Evolutionary conservation across 2,888 invertebrate species (phyloP), one percentile per base, ranked within the genome.

Genomic region (Julus scandinavius): DNA sequence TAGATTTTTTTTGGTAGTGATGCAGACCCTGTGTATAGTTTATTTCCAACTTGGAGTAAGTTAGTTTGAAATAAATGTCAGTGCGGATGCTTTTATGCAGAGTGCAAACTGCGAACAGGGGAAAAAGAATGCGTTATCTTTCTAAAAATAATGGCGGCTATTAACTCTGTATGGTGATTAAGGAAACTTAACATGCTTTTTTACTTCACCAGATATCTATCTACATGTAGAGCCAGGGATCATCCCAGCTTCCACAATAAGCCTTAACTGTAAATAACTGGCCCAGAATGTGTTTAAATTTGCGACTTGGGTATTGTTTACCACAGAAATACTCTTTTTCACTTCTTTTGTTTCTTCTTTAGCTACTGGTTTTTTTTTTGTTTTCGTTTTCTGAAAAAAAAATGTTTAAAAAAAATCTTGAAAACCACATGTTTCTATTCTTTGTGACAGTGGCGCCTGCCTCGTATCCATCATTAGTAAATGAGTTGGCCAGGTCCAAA

Each of bases 51-150:
- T 15, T 9, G 13, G 54, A 54, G 54, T 54, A 54, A 54, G 54
- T 54, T 54, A 15, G 54, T 54, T 54, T 54, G 54, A 54, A 54
- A 54, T 54, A 54, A 54, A 54, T 54, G 54, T 54, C 54, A 54
- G 54, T 54, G 54, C 54, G 54, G 54, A 54, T 54, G 54, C 54
- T 54, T 54, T 54, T 54, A 54, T 54, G 54, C 54, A 54, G 54
- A 54, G 54, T 54, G 54, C 54, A 54, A 54, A 54, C 54, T 54
- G 54, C 54, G 54, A 54, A 54, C 54, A 54, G 54, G 54, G 54
- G 54, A 15, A 15, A 15, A 54, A 54, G 54, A 54, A 54, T 54
- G 54, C 54, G 54, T 54, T 54, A 54, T 54, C 54, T 54, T 54
- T 54, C 54, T 54, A 54, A 54, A 54, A 54, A 54, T 54, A 54